Evolutionary conservation across 1,140 invertebrate species (phyloP).

Genomic region (Ostrea denselamellosa): DNA sequence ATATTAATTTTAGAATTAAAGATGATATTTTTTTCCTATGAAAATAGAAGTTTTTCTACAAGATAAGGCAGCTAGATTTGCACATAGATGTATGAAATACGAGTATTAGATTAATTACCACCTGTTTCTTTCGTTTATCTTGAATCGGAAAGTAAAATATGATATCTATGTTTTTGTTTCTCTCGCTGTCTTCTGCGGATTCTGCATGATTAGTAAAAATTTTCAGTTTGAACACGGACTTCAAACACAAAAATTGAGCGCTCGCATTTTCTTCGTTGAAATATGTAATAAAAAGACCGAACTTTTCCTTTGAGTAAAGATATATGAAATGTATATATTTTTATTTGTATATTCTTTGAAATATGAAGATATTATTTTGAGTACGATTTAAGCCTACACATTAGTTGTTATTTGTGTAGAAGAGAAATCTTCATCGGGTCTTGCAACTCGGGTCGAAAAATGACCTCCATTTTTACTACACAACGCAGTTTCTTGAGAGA

Average conservation of each 20-base stretch:
- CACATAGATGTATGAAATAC: not conserved
- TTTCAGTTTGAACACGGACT: not conserved
- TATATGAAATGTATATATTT: not conserved
- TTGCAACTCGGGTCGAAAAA: not conserved
- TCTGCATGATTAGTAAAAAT: not conserved
- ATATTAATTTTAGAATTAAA: not conserved
- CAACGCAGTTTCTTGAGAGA: not conserved
- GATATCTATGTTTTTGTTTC: not conserved
- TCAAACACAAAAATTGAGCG: not conserved
- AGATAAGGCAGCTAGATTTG: not conserved
- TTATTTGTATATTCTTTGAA: not conserved
- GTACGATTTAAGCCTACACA: not conserved
- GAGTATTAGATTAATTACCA: not conserved
- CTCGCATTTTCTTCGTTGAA: not conserved
- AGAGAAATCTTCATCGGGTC: not conserved
- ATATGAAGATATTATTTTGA: not conserved
- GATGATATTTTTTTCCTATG: not conserved
- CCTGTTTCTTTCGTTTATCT: not conserved
- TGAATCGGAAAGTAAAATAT: not conserved
- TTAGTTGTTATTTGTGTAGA: not conserved
- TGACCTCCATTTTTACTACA: not conserved
- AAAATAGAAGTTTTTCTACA: not conserved
- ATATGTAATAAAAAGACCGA: not conserved
- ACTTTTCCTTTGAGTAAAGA: not conserved
- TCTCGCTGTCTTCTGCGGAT: not conserved